These are phyloP conservation scores for Falco columbarius DNA, from an alignment of 2,797 vertebrate species.

Conservation along the genomic window DNA sequence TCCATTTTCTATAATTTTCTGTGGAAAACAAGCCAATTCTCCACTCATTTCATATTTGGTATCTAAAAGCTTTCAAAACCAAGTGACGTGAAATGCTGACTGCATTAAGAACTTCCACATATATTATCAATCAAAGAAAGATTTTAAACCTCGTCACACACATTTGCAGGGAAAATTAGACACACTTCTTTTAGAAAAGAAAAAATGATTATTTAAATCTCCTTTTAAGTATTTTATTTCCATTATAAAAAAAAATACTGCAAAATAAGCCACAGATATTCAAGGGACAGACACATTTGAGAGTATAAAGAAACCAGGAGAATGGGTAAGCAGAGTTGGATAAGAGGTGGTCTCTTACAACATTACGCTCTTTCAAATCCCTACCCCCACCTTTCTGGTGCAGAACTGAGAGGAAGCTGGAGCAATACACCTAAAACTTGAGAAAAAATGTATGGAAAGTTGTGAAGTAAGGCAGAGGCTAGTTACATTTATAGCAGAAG, in stretches of 20 bases:
- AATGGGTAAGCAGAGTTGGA: background rate
- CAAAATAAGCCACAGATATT: background rate
- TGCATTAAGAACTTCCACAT: slow-evolving; percentile 27
- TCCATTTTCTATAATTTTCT: slow-evolving; percentile 35
- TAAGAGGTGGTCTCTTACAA: background rate
- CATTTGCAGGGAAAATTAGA: slow-evolving; percentile 12
- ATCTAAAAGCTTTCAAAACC: slow-evolving; percentile 27
- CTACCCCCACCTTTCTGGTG: background rate
- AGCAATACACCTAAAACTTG: background rate
- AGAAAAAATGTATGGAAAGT: background rate
- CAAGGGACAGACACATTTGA: background rate
- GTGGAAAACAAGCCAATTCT: slow-evolving; percentile 50
- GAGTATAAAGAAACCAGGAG: background rate
- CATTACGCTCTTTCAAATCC: background rate
- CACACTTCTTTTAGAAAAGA: background rate
- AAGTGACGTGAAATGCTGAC: background rate
- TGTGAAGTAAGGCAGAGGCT: background rate
- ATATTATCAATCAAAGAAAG: slow-evolving; percentile 29
- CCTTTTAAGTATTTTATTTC: background rate
- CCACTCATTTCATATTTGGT: slow-evolving; percentile 11
- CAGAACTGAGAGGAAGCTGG: background rate
- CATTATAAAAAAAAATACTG: background rate
- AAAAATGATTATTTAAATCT: background rate
- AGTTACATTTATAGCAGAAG: background rate
- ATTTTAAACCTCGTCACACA: slow-evolving; percentile 20